Conservation (phyloP, 1,140 invertebrate genomes). For the Ruditapes philippinarum region DNA sequence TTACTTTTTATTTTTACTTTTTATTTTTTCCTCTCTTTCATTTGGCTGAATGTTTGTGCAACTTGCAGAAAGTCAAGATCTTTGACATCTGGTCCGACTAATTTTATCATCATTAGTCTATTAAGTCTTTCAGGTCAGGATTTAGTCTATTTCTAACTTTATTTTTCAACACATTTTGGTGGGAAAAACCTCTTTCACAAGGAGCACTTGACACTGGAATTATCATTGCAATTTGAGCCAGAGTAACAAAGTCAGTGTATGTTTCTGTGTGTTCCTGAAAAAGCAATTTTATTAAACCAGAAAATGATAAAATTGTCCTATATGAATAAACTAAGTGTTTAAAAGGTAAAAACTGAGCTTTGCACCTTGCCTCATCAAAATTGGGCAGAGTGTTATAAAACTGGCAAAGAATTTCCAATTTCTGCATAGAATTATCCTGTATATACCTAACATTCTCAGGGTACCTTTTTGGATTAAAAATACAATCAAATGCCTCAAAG, state of each 20-base stretch:
- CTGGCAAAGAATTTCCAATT: not conserved
- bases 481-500: not conserved
- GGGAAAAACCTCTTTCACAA: slow-evolving; percentile 35
- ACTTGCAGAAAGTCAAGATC: too few species aligned
- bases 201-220: slow-evolving; percentile 36
- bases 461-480: not conserved
- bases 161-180: not conserved
- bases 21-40: too few species aligned
- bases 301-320: not conserved
- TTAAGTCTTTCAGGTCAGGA: too few species aligned
- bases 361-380: not conserved
- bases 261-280: not conserved
- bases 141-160: slow-evolving; percentile 29
- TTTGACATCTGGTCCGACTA: too few species aligned
- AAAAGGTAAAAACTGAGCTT: slow-evolving; percentile 9
- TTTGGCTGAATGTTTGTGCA: too few species aligned
- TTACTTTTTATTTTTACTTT: too few species aligned
- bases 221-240: slow-evolving; percentile 5
- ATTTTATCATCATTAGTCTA: too few species aligned
- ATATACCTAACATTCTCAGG: not conserved
- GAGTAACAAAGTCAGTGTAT: slow-evolving; percentile 23
- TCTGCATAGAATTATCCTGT: not conserved
- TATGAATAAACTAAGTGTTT: not conserved
- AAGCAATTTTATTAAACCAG: not conserved
- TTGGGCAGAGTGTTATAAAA: not conserved